A percentile compares a stretch with the other conserved stretches of the same genome.
phyloP scores from a whole-genome alignment of 2,888 invertebrate genomes.

The Desoria tigrina region DNA sequence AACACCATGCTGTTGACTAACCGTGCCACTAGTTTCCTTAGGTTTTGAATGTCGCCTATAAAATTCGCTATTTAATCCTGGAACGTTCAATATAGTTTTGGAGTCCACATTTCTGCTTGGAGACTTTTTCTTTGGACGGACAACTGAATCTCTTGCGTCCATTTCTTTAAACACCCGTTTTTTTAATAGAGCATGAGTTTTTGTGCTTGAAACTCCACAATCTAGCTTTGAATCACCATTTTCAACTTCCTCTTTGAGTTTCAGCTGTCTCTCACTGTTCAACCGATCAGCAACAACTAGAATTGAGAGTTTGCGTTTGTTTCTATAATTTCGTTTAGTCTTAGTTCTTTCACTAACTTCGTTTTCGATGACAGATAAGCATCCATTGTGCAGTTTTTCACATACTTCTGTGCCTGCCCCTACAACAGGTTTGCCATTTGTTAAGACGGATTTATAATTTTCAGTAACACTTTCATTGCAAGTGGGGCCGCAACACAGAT shows the following conservation, averaged over 20 bases:
- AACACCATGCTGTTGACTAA: no score
- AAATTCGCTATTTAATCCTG: no score
- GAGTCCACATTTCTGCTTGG: constrained; percentile 39
- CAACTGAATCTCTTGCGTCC: constrained; percentile 30
- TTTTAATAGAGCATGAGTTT: constrained; percentile 27
- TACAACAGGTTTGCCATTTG: no score
- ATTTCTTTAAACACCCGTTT: constrained; percentile 40
- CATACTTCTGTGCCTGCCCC: no score
- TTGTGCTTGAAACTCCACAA: constrained; percentile 5
- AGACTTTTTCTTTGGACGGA: constrained; percentile 46
- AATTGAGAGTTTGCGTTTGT: background rate
- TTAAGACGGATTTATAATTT: no score
- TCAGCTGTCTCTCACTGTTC: background rate
- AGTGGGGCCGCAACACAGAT: no score
- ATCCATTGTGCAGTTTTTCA: background rate
- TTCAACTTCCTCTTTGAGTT: constrained; percentile 18
- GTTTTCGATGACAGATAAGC: background rate
- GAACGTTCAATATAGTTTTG: no score
- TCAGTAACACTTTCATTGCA: no score
- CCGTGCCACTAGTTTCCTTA: no score
- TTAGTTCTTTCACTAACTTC: no score
- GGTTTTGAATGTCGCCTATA: no score
- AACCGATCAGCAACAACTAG: background rate
- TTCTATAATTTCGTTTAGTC: background rate
- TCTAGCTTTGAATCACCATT: constrained; percentile 18